Conservation (phyloP, 2,797 vertebrate genomes). For the Loriculus beryllinus region DNA sequence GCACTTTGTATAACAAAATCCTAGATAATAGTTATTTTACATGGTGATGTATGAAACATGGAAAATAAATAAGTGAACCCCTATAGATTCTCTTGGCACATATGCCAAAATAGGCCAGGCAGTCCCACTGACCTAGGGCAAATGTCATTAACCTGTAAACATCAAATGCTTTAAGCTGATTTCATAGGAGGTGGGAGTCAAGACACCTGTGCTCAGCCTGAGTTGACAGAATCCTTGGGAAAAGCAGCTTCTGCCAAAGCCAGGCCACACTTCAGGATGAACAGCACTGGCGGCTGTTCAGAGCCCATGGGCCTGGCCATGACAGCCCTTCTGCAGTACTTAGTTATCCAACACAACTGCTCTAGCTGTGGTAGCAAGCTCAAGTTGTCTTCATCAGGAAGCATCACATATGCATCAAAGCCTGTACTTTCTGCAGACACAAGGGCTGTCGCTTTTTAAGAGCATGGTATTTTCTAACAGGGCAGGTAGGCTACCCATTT, state of each 20-base stretch:
- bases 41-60: not conserved
- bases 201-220: no score
- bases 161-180: not conserved
- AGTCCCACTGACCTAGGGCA: not conserved
- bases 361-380: not conserved
- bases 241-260: not conserved
- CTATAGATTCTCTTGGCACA: not conserved
- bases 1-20: not conserved
- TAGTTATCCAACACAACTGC: not conserved
- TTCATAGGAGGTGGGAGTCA: not conserved
- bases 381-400: not conserved
- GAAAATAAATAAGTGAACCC: not conserved
- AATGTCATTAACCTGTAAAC: not conserved
- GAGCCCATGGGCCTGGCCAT: not conserved
- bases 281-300: not conserved
- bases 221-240: not conserved
- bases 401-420: accelerated
- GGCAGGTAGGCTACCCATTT: not conserved
- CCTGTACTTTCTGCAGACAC: not conserved
- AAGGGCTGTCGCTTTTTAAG: not conserved
- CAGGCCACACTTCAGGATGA: not conserved
- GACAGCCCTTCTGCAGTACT: accelerated
- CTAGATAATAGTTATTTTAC: not conserved
- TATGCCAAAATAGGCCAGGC: not conserved
- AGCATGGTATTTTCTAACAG: not conserved